Conservation (phyloP, 2,797 vertebrate genomes). For the Cryptoblepharus egeriae region DNA sequence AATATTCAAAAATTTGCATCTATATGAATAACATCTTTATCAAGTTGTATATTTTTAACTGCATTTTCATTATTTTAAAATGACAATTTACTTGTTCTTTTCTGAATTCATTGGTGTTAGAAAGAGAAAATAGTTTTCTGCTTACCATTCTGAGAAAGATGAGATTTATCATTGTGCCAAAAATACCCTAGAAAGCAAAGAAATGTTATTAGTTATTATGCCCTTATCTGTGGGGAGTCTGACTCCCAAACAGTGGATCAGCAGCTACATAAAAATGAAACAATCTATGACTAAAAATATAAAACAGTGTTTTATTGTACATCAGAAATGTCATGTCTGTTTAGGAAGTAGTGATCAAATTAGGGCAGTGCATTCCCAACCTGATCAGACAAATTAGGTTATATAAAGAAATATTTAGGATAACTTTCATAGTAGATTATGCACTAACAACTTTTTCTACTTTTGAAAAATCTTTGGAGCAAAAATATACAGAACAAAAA, state of each 20-base stretch:
- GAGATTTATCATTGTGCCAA: conserved; percentile 78
- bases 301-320: conserved; percentile 64
- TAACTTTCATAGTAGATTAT: neutral
- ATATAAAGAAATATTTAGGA: neutral
- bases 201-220: conserved; percentile 79
- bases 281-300: conserved; percentile 58
- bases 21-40: conserved; percentile 70
- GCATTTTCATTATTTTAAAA: conserved; percentile 63
- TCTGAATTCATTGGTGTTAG: conserved; percentile 64
- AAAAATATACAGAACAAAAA: too few species aligned
- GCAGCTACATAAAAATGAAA: conserved; percentile 68
- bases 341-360: conserved; percentile 38
- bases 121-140: conserved; percentile 73
- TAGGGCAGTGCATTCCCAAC: neutral
- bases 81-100: conserved; percentile 61
- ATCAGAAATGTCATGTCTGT: conserved; percentile 44
- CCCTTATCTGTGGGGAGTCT: conserved; percentile 70
- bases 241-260: conserved; percentile 70
- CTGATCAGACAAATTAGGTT: neutral
- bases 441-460: neutral
- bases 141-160: conserved; percentile 78
- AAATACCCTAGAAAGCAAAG: conserved; percentile 78
- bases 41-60: conserved; percentile 66
- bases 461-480: neutral
- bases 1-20: conserved; percentile 72